phyloP scores from a whole-genome alignment of 2,797 vertebrate genomes.

The Myiothlypis coronata region DNA sequence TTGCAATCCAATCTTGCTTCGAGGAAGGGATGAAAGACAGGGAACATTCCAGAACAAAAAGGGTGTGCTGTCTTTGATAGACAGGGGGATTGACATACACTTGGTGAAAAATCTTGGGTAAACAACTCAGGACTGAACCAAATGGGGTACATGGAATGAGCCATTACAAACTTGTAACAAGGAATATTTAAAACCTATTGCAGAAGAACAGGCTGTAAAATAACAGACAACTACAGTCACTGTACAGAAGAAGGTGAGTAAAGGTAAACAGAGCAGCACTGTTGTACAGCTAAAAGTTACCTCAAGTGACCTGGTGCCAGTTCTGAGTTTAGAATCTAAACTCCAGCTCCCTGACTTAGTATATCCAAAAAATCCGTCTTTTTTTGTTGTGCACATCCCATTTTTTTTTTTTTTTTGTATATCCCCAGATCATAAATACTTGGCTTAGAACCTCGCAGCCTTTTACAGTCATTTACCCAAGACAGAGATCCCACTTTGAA shows the following conservation, averaged over 20 bases:
- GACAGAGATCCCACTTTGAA: background rate
- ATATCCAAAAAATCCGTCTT: rapidly evolving
- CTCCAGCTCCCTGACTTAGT: background rate
- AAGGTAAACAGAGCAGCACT: background rate
- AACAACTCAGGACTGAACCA: background rate
- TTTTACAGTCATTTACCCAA: background rate
- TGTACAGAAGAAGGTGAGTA: background rate
- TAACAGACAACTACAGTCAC: background rate
- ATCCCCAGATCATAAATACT: background rate
- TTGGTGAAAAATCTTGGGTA: background rate
- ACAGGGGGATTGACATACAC: background rate
- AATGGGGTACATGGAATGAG: background rate
- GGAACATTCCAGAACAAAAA: background rate
- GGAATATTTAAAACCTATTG: background rate
- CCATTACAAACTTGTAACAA: background rate
- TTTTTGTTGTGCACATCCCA: background rate
- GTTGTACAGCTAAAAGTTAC: background rate
- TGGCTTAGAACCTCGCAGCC: background rate
- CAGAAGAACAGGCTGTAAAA: background rate
- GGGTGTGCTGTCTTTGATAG: background rate
- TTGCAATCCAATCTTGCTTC: background rate
- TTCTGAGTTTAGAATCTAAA: background rate
- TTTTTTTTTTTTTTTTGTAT: background rate
- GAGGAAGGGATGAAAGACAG: background rate
- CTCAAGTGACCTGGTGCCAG: background rate